These are phyloP conservation scores for Lysandra bellargus DNA, from an alignment of 2,888 invertebrate genomes.

Conservation along the genomic window DNA sequence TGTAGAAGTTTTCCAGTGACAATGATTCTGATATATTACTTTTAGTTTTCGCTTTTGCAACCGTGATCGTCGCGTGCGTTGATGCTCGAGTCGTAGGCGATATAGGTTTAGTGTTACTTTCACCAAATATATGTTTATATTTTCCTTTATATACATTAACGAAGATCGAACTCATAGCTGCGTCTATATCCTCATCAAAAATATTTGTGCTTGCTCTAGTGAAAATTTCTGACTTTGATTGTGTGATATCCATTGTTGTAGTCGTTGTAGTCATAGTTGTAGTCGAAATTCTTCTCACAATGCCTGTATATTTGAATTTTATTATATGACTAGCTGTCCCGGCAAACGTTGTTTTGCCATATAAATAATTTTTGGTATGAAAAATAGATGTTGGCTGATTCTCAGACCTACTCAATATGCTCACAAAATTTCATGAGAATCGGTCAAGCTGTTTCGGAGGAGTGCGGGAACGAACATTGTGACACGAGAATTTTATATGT, in stretches of 20 bases:
- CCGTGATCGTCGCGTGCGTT: not conserved
- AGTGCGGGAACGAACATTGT: too few relatives aligned
- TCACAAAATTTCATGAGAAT: too few relatives aligned
- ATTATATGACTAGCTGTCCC: not conserved
- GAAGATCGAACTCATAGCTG: conserved; percentile 36
- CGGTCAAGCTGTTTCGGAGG: too few relatives aligned
- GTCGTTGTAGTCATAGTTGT: too few relatives aligned
- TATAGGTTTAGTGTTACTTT: not conserved
- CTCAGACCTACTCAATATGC: too few relatives aligned
- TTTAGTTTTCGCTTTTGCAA: not conserved
- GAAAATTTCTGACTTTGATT: not conserved
- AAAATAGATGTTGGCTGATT: too few relatives aligned
- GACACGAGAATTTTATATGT: too few relatives aligned
- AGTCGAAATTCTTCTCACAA: not conserved
- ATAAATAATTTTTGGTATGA: too few relatives aligned
- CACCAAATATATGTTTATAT: conserved; percentile 29
- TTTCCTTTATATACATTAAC: conserved; percentile 35
- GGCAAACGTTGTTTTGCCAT: too few relatives aligned
- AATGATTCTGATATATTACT: not conserved
- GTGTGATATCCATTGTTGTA: not conserved
- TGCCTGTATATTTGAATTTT: not conserved
- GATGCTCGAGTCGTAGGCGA: not conserved
- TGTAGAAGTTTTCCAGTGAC: conserved; percentile 39
- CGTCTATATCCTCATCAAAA: conserved; percentile 38
- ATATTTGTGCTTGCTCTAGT: conserved; percentile 31